Evolutionary conservation across 2,797 vertebrate genomes (phyloP).

Genomic region (Mastacembelus armatus): DNA sequence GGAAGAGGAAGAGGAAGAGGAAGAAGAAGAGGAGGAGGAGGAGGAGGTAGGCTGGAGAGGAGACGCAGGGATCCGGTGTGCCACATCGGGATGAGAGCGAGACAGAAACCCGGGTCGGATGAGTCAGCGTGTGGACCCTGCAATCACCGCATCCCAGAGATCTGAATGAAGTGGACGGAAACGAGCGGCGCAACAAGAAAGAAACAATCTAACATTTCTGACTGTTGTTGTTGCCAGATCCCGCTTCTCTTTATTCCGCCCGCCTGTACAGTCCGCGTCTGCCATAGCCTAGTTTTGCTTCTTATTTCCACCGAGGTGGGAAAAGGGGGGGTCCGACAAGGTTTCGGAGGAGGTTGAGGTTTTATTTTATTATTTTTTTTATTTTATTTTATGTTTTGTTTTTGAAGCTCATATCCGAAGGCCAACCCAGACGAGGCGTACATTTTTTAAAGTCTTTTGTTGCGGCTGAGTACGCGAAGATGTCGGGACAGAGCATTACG

Average conservation of each 20-base stretch:
- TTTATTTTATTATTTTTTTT: slow-evolving; percentile 44
- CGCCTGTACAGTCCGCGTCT: slow-evolving; percentile 66
- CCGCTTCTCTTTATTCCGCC: slow-evolving; percentile 67
- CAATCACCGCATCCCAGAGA: slow-evolving; percentile 50
- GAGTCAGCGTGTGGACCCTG: slow-evolving; percentile 73
- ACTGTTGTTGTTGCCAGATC: slow-evolving; percentile 48
- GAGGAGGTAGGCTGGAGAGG: slow-evolving; percentile 51
- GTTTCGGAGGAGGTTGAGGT: slow-evolving; percentile 64
- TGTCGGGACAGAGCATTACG: slow-evolving; percentile 96
- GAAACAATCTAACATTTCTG: slow-evolving; percentile 13
- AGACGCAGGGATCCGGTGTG: slow-evolving; percentile 74
- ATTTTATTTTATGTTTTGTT: slow-evolving; percentile 41
- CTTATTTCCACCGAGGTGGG: slow-evolving; percentile 57
- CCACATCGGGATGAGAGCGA: slow-evolving; percentile 78
- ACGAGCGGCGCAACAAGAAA: slow-evolving; percentile 20
- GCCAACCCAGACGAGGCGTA: slow-evolving; percentile 3
- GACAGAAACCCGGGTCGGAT: slow-evolving; percentile 68
- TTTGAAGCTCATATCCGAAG: slow-evolving; percentile 21
- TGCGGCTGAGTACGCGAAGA: slow-evolving; percentile 77
- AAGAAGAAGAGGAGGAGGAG: slow-evolving; percentile 45
- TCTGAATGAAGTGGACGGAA: slow-evolving; percentile 39
- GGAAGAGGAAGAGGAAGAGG: slow-evolving; percentile 51
- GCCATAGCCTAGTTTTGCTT: slow-evolving; percentile 67
- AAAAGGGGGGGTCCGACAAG: slow-evolving; percentile 40
- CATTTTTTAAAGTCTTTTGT: slow-evolving; percentile 47